Base-by-base conservation (phyloP, 30 jellyfish, hydroid and myxozoan genomes). In the Aurelia sp. region DNA sequence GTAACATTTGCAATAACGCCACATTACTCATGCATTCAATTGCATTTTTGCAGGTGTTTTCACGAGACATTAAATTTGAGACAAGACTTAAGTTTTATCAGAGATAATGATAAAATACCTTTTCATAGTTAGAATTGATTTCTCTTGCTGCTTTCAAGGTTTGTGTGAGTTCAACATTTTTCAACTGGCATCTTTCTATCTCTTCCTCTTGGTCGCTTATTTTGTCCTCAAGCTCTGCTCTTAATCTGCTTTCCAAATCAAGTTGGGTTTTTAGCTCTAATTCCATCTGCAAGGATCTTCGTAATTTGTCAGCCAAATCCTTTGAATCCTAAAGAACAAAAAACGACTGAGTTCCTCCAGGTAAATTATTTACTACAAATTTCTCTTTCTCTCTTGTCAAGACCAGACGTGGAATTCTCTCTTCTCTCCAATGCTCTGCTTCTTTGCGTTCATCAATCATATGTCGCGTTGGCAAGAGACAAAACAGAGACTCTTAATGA, bases 121-220 rank as follows among this genome's bases (percentile, higher is more conserved):
- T 72, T 72, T 72, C 83, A 50, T 72, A 72, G 35, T 72, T 72
- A 7, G 53, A 9, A 21, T 51, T 72, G 47, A 72, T 72, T 17
- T 50, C 21, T 50, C 53, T 52, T 13, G 83, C 10, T 3, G 83
- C 83, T n/a, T 72, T 72, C 47, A 72, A n/a, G 4, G 83, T 33
- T 50, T 72, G 71, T 72, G 83, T 72, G 13, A 72, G 83, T 30
- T 72, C 83, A 16, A 50, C 17, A 72, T 72, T 50, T 18, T 33
- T 47, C 83, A 50, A 13, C 20, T 4, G 69, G 50, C 41, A 16
- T 4, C 30, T 72, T 47, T 50, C 83, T 15, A 41, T 11, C 31
- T 72, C 70, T 9, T 13, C 30, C 21, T 50, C 70, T 0, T 11
- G 33, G 5, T 47, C 83, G 11, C 53, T 19, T 5, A 72, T 4